phyloP scores from a whole-genome alignment of 2,113 vertebrate genomes.

The Hippopotamus amphibius region DNA sequence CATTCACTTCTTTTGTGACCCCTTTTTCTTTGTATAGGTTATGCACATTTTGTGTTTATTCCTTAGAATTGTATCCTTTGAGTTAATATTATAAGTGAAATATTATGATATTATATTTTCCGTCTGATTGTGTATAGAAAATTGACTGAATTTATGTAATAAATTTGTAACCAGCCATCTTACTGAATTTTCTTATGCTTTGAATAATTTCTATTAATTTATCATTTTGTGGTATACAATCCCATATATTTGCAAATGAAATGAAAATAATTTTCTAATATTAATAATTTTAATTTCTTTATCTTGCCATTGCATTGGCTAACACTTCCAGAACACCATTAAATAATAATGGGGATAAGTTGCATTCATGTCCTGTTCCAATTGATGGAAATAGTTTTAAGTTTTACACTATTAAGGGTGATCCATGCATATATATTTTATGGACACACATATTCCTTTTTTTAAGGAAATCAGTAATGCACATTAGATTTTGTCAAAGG shows the following conservation, averaged over 20 bases:
- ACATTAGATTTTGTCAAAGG: neutral
- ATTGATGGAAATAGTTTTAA: neutral
- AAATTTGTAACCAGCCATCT: neutral
- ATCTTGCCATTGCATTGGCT: neutral
- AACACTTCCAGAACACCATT: neutral
- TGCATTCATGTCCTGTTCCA: neutral
- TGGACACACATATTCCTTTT: neutral
- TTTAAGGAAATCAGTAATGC: neutral
- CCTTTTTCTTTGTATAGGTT: neutral
- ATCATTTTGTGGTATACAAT: neutral
- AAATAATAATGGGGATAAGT: neutral
- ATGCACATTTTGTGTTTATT: neutral
- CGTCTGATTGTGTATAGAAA: neutral
- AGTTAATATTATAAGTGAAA: neutral
- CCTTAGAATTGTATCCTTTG: neutral
- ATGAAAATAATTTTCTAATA: neutral
- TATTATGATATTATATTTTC: neutral
- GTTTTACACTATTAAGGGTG: neutral
- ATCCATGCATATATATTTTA: neutral
- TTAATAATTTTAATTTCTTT: neutral
- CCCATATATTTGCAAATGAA: neutral
- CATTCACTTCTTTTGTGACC: neutral
- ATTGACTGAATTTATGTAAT: neutral
- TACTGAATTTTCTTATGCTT: neutral
- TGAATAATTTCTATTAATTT: neutral